A percentile compares a stretch with the other conserved stretches of the same genome.
Evolutionary conservation across 2,888 invertebrate genomes (phyloP).

Genomic region (Troglohyphantes excavatus): DNA sequence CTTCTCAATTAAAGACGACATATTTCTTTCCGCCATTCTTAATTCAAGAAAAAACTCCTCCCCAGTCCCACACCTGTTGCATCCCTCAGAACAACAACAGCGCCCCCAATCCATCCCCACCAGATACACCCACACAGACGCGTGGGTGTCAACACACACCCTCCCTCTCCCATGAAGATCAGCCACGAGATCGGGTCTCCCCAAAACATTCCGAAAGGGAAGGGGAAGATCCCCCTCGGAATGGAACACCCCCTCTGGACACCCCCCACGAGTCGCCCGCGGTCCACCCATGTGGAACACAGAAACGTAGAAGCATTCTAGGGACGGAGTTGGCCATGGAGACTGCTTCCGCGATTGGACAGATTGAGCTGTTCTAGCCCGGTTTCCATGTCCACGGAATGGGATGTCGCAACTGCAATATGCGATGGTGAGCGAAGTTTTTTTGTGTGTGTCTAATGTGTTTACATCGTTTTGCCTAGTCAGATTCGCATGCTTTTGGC

Average conservation of each 20-base stretch:
- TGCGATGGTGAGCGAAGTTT: background rate
- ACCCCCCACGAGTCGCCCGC: background rate
- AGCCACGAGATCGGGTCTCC: background rate
- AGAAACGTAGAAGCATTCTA: background rate
- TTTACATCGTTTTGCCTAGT: no score
- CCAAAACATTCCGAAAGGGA: slow-evolving; percentile 6
- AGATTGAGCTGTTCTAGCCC: background rate
- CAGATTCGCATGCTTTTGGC: background rate
- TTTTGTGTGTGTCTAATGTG: no score
- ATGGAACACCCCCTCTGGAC: background rate
- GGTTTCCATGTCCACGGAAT: slow-evolving; percentile 17
- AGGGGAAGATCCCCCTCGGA: background rate
- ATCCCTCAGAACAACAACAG: slow-evolving; percentile 17
- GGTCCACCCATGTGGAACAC: background rate
- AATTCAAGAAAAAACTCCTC: background rate
- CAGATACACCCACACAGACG: background rate
- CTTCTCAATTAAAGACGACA: no score
- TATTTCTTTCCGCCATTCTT: background rate
- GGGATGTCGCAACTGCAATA: slow-evolving; percentile 2
- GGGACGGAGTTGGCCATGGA: background rate
- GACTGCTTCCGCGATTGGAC: background rate
- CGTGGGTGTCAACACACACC: background rate
- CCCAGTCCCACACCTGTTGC: slow-evolving; percentile 55
- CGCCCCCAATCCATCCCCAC: slow-evolving; percentile 41
- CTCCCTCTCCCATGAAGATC: background rate